Evolutionary conservation across 1,140 invertebrate species (phyloP).

Genomic region (Octopus sinensis): DNA sequence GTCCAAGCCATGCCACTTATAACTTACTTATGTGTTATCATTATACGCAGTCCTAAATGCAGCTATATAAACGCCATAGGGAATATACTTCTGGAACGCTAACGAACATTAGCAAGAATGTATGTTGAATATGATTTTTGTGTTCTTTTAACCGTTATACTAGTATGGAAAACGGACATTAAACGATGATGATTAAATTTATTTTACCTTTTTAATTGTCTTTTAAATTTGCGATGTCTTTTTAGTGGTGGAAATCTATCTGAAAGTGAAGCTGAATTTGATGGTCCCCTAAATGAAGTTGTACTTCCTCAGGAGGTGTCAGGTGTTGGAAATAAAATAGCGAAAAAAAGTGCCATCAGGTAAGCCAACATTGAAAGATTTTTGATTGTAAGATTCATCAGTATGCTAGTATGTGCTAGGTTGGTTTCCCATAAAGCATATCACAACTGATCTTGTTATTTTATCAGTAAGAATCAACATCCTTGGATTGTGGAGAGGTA

Average conservation of each 20-base stretch:
- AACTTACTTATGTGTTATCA: no score
- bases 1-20: no score
- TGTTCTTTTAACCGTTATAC: neutral
- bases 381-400: no score
- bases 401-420: no score
- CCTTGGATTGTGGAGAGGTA: no score
- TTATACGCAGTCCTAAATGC: no score
- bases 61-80: no score
- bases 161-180: no score
- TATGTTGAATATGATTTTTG: neutral
- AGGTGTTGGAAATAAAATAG: constrained; percentile 70
- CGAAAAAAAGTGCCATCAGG: constrained; percentile 72
- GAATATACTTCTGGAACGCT: no score
- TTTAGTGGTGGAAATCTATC: constrained; percentile 71
- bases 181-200: neutral
- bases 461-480: no score
- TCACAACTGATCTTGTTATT: no score
- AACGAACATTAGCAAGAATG: neutral
- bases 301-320: constrained; percentile 64
- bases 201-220: neutral
- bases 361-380: constrained; percentile 19
- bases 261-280: constrained; percentile 89
- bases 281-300: constrained; percentile 58
- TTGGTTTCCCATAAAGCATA: no score
- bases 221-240: neutral